phyloP scores from a whole-genome alignment of 2,797 vertebrate genomes.

The Orientallactaga sibirica region DNA sequence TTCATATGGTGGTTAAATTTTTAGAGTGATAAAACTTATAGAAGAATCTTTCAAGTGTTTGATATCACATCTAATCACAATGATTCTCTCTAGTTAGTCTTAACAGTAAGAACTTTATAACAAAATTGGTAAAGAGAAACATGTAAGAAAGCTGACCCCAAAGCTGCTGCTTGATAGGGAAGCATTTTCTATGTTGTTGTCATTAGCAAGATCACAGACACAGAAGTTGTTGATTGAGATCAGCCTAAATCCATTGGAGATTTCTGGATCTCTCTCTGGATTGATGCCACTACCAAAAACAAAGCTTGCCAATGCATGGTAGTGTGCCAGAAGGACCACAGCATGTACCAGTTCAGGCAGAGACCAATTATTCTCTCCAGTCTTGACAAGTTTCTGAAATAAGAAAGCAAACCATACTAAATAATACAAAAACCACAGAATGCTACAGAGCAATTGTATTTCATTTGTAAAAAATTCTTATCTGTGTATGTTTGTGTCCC shows the following conservation, averaged over 20 bases:
- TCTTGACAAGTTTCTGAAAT: conserved; percentile 93
- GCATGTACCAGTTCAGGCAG: conserved; percentile 93
- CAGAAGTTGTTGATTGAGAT: conserved; percentile 90
- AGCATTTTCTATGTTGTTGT: conserved; percentile 91
- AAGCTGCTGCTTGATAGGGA: conserved; percentile 88
- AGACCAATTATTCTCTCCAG: conserved; percentile 93
- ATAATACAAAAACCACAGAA: conserved; percentile 56
- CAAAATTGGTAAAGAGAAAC: conserved; percentile 74
- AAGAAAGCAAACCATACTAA: conserved; percentile 74
- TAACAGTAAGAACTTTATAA: conserved; percentile 51
- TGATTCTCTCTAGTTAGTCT: neutral
- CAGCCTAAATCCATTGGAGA: conserved; percentile 88
- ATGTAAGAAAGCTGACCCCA: conserved; percentile 87
- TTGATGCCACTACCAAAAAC: conserved; percentile 93
- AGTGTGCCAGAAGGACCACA: conserved; percentile 92
- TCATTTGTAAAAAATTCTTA: too few relatives aligned
- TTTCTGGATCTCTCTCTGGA: conserved; percentile 89
- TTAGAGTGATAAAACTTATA: conserved; percentile 38
- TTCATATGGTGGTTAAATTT: conserved; percentile 19
- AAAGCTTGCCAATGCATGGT: conserved; percentile 92
- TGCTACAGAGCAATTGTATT: neutral
- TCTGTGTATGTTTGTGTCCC: too few relatives aligned
- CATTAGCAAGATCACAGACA: conserved; percentile 91
- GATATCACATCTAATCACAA: conserved; percentile 11
- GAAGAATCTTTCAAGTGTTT: conserved; percentile 16